Evolutionary conservation across 2,113 vertebrate genomes (phyloP).

Genomic region (Pterocles burchelli): DNA sequence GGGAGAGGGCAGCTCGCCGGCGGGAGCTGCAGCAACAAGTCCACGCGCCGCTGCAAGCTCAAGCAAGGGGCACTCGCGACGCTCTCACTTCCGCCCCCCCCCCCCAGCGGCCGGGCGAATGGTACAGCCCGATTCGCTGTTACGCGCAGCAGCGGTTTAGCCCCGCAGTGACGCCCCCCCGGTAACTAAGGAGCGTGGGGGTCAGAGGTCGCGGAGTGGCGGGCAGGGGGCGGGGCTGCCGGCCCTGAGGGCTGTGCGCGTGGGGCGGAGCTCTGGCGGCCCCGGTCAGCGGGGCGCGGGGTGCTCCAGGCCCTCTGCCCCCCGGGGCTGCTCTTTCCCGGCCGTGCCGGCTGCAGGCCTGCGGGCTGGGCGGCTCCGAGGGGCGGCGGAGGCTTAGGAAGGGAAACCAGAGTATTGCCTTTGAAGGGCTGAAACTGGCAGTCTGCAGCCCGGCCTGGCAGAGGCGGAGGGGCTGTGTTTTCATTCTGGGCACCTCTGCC

Average conservation of each 20-base stretch:
- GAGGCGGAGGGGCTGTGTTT: fast-evolving
- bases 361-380: neutral
- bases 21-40: neutral
- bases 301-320: too few species aligned
- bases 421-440: fast-evolving
- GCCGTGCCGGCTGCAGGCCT: neutral
- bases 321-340: too few species aligned
- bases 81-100: neutral
- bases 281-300: too few species aligned
- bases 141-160: neutral
- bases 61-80: neutral
- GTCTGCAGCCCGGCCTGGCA: fast-evolving
- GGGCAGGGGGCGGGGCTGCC: fast-evolving
- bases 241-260: fast-evolving
- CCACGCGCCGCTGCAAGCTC: neutral
- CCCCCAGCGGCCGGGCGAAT: fast-evolving
- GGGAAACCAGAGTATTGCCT: too few species aligned
- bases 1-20: neutral
- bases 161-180: slow-evolving; percentile 69
- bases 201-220: neutral
- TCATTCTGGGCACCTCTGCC: fast-evolving
- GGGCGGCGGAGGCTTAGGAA: too few species aligned
- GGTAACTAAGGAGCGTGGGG: slow-evolving; percentile 71
- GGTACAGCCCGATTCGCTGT: neutral
- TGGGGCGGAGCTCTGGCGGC: fast-evolving